Percentiles rank a stretch among this genome's conserved stretches.
These are phyloP conservation scores for Fragum sueziense DNA, from an alignment of 2,888 invertebrate species.

Conservation along the genomic window DNA sequence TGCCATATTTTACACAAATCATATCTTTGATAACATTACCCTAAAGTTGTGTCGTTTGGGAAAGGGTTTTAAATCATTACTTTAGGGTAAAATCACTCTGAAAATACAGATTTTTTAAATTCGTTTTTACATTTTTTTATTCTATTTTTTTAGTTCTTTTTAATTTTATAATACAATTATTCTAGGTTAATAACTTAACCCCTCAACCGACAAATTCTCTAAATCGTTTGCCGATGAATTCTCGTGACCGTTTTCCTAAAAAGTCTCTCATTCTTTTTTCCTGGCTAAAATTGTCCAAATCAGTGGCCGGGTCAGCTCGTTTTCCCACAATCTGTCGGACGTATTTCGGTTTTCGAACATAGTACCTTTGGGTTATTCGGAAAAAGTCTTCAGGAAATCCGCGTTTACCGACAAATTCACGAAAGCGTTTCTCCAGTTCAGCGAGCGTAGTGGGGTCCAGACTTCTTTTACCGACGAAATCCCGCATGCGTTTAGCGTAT, in stretches of 20 bases:
- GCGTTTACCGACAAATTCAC: constrained; percentile 58
- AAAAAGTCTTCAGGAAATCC: constrained; percentile 37
- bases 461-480: constrained; percentile 54
- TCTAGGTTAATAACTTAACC: too few species aligned
- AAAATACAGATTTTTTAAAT: too few species aligned
- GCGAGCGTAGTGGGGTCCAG: constrained; percentile 21
- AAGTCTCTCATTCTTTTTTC: constrained; percentile 55
- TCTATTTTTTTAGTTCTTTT: too few species aligned
- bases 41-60: too few species aligned
- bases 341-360: constrained; percentile 54
- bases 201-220: constrained; percentile 52
- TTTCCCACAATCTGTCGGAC: constrained; percentile 54
- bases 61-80: too few species aligned
- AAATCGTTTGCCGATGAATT: constrained; percentile 55
- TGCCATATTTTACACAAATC: too few species aligned
- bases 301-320: constrained; percentile 13
- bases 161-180: too few species aligned
- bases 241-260: constrained; percentile 50
- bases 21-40: too few species aligned
- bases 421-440: constrained; percentile 47
- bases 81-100: too few species aligned
- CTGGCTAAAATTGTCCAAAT: constrained; percentile 19
- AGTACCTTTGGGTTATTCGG: constrained; percentile 28
- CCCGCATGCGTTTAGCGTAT: constrained; percentile 53
- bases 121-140: too few species aligned